Percentiles rank a stretch among this genome's conserved stretches.
Evolutionary conservation across 2,113 vertebrate genomes (phyloP).

Genomic region (Dasyornis broadbenti): DNA sequence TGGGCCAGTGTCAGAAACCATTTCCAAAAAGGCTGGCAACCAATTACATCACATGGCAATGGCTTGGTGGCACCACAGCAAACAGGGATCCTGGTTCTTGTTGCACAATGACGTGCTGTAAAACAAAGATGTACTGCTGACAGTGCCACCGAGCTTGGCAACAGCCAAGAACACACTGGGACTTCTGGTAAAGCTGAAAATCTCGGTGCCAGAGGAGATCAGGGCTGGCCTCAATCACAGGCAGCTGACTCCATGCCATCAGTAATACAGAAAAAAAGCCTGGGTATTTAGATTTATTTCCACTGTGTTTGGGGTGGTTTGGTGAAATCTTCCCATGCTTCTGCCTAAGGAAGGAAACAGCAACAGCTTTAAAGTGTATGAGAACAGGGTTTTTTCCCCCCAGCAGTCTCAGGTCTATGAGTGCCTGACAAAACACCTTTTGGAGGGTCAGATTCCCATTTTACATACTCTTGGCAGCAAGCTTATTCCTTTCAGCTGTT

Average conservation of each 20-base stretch:
- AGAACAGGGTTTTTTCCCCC: not conserved
- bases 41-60: not conserved
- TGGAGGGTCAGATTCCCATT: not conserved
- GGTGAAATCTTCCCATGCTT: not conserved
- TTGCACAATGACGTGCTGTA: rapidly evolving
- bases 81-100: not conserved
- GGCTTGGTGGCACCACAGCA: not conserved
- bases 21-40: not conserved
- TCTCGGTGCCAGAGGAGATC: not conserved
- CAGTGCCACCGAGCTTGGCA: not conserved
- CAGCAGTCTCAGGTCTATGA: not conserved
- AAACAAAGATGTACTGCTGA: not conserved
- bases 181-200: not conserved
- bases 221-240: not conserved
- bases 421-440: not conserved
- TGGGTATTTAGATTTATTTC: not conserved
- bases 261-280: not conserved
- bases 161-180: rapidly evolving
- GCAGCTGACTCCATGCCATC: not conserved
- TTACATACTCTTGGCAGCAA: not conserved
- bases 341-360: not conserved
- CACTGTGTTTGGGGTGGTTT: not conserved
- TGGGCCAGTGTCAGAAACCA: not conserved
- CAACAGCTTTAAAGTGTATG: rapidly evolving
- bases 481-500: not conserved